Evolutionary conservation across 1,140 invertebrate genomes (phyloP), one percentile per base, ranked within the genome.

Genomic region (Melipona quadrifasciata): DNA sequence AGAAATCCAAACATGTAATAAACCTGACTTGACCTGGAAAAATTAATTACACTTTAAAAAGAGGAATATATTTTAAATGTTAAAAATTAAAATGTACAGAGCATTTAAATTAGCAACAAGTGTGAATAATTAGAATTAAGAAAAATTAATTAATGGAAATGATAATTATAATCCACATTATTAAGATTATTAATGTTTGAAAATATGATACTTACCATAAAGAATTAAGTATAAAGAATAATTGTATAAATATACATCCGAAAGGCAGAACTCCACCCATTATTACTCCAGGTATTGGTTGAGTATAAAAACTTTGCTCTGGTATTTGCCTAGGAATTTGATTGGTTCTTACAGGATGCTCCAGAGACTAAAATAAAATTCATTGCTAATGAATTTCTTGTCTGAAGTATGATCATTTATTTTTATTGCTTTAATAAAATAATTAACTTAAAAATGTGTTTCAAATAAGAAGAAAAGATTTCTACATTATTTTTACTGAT

Each of bases 1-100:
- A 99, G 95, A 95, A 99, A 99, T 87, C 99, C 99, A 95, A 99
- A 99, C 99, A 99, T 99, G 96, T 99, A 99, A 94, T 99, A 99
- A 95, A 99, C 99, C 95, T 99, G 98, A 92, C 96, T 97, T 65
- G 97, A 97, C 93, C 93, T 93, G 77, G 85, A 72, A 85, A 73
- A 81, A 85, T 80, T 31, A 73, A 11, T 58, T 10, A 65, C 34
- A 51, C 19, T 68, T 82, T 67, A 61, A 17, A 31, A 24, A 61
- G 19, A 78, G 39, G 39, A 47, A 68, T n/a, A 68, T n/a, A 34
- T 24, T 1, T 31, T n/a, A 53, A 12, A 27, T 14, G 47, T 24
- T 55, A 4, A 55, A 75, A 24, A 27, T 21, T 21, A 6, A 27
- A 27, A 74, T 47, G n/a, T 70, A 12, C 12, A 47, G 14, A 47